A percentile compares a stretch with the other conserved stretches of the same genome.
These are phyloP conservation scores for Asbolus verrucosus DNA, from an alignment of 1,140 invertebrate species.

Conservation along the genomic window DNA sequence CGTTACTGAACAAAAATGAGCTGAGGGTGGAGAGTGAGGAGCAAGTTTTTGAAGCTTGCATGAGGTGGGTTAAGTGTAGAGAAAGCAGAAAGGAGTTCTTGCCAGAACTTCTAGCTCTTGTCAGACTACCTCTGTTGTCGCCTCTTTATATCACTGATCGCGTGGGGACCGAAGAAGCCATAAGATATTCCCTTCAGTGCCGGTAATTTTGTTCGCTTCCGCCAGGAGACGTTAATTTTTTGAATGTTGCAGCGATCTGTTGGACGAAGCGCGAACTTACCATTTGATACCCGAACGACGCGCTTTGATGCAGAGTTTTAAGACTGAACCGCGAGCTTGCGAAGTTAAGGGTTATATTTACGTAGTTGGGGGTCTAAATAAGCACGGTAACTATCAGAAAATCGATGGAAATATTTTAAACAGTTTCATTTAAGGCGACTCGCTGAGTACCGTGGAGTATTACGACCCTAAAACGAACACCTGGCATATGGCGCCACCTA, in stretches of 20 bases:
- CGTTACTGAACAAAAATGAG: slow-evolving; percentile 83
- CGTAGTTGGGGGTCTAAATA: slow-evolving; percentile 89
- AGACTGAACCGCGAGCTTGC: slow-evolving; percentile 81
- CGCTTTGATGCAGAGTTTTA: slow-evolving; percentile 79
- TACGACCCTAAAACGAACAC: slow-evolving; percentile 80
- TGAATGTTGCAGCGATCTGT: slow-evolving; percentile 72
- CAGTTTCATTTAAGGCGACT: slow-evolving; percentile 73
- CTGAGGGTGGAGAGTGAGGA: slow-evolving; percentile 78
- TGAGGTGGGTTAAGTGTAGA: slow-evolving; percentile 85
- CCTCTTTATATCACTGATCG: slow-evolving; percentile 87
- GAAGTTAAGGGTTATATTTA: slow-evolving; percentile 86
- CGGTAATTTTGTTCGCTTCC: slow-evolving; percentile 65
- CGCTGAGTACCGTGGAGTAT: slow-evolving; percentile 88
- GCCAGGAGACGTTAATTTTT: neutral
- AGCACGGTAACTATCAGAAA: slow-evolving; percentile 73
- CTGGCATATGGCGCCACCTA: slow-evolving; percentile 86
- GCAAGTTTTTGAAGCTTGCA: slow-evolving; percentile 86
- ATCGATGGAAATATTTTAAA: slow-evolving; percentile 1
- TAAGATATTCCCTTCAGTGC: slow-evolving; percentile 81
- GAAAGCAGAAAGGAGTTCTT: slow-evolving; percentile 71
- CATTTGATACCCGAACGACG: slow-evolving; percentile 88
- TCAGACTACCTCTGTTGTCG: slow-evolving; percentile 83
- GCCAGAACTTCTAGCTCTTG: slow-evolving; percentile 79
- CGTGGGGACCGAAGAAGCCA: slow-evolving; percentile 86
- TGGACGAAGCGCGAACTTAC: slow-evolving; percentile 88